Base-by-base conservation (phyloP, 2,888 invertebrate species). In the Hirudinaria manillensis region DNA sequence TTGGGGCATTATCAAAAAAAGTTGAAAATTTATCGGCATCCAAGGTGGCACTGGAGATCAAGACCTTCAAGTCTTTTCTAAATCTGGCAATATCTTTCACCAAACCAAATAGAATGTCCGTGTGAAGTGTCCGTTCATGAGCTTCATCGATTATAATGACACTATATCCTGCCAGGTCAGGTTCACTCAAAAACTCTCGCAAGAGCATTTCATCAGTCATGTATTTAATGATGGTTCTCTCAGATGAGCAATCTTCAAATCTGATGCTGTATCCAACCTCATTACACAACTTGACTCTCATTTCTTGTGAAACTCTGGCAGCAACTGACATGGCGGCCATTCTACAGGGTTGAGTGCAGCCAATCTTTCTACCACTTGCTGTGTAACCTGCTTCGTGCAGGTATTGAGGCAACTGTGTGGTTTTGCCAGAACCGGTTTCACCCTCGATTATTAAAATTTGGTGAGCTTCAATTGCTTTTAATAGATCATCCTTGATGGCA, bases 281-380 rank as follows among this genome's bases (percentile, higher is more conserved):
- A 81, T 86, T 85, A 45, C 98, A 99, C 36, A 99, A 88, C 87
- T 98, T 99, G 0, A 93, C 92, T 79, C 90, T 90, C 93, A 98
- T 94, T 89, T 99, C 99, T 84, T 98, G 93, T 2, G 98, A 93
- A 0, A 99, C 99, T 84, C 99, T 89, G 3, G 97, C 92, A 27
- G 99, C 94, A 32, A 99, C 99, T n/a, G 95, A 95, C 99, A 99
- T 99, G 2, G 99, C 97, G 34, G 99, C 99, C 1, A 99, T 99
- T 85, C 99, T 88, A 79, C 98, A 88, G 0, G 99, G 98, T 85
- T 97, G 96, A 0, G 98, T 99, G 83, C 98, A 99, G 0, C 97
- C 98, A 82, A 98, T 93, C 80, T 87, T 87, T 87, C 93, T 93
- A 56, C 90, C 91, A 83, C 91, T 83, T n/a, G n/a, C n/a, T 65